phyloP scores from a whole-genome alignment of 2,888 invertebrate species.

The Eulithis prunata region DNA sequence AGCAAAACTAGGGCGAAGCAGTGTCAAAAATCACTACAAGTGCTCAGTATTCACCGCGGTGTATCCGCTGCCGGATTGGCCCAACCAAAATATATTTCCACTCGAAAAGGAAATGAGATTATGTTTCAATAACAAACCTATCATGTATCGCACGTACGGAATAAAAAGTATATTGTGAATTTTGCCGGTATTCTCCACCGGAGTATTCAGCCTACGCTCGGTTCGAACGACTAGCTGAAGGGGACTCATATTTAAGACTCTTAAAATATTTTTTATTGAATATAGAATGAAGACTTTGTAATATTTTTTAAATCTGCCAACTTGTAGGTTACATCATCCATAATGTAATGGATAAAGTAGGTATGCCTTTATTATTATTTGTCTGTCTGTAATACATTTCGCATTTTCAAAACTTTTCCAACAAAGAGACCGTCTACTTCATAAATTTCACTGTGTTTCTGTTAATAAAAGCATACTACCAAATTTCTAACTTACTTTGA shows the following conservation, averaged over 20 bases:
- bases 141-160: constrained; percentile 56
- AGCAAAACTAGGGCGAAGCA: constrained; percentile 24
- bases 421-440: too few species aligned
- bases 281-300: background rate
- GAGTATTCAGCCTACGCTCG: constrained; percentile 9
- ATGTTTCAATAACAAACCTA: constrained; percentile 71
- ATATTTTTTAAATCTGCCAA: too few species aligned
- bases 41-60: constrained; percentile 46
- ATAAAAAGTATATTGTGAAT: constrained; percentile 59
- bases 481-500: too few species aligned
- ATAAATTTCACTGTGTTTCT: too few species aligned
- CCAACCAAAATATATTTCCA: constrained; percentile 67
- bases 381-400: too few species aligned
- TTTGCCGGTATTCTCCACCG: constrained; percentile 25
- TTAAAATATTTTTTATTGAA: background rate
- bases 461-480: too few species aligned
- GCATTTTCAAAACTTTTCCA: too few species aligned
- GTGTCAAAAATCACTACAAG: constrained; percentile 49
- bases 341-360: too few species aligned
- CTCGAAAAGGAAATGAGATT: constrained; percentile 68
- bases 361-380: too few species aligned
- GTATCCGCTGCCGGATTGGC: constrained; percentile 49
- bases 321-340: too few species aligned
- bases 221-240: too few species aligned
- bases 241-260: background rate